These are phyloP conservation scores for Rynchops niger DNA, from an alignment of 2,113 vertebrate species.

Conservation along the genomic window DNA sequence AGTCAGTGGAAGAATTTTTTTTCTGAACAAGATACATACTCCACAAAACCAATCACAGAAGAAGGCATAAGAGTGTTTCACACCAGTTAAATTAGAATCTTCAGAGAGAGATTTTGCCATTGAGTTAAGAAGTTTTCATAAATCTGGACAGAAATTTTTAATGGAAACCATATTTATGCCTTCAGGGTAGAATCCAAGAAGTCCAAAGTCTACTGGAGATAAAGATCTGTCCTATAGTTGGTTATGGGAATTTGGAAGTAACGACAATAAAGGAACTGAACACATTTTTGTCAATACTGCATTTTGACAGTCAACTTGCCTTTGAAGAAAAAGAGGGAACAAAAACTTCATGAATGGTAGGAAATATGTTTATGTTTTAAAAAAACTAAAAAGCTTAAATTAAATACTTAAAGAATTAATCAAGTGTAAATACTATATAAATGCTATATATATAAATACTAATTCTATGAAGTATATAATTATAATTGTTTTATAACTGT, in stretches of 20 bases:
- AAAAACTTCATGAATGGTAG: background rate
- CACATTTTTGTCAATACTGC: background rate
- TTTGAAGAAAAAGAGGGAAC: background rate
- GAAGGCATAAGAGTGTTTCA: rapidly evolving
- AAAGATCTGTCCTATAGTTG: background rate
- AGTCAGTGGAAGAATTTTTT: background rate
- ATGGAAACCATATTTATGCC: background rate
- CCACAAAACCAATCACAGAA: background rate
- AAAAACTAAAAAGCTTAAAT: background rate
- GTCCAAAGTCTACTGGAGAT: background rate
- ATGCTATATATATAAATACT: too few relatives aligned
- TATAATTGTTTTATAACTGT: background rate
- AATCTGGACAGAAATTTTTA: background rate
- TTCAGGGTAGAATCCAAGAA: background rate
- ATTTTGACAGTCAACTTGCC: background rate
- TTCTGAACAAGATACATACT: background rate
- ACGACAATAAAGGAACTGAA: background rate
- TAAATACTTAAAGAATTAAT: background rate
- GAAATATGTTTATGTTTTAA: background rate
- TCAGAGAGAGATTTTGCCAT: background rate
- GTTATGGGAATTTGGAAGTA: background rate
- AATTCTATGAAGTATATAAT: background rate
- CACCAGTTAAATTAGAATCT: background rate
- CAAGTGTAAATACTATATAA: background rate
- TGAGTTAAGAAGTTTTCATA: background rate